Conservation (phyloP, 92 coral and sea anemone genomes). For the Epizoanthus stellaris region DNA sequence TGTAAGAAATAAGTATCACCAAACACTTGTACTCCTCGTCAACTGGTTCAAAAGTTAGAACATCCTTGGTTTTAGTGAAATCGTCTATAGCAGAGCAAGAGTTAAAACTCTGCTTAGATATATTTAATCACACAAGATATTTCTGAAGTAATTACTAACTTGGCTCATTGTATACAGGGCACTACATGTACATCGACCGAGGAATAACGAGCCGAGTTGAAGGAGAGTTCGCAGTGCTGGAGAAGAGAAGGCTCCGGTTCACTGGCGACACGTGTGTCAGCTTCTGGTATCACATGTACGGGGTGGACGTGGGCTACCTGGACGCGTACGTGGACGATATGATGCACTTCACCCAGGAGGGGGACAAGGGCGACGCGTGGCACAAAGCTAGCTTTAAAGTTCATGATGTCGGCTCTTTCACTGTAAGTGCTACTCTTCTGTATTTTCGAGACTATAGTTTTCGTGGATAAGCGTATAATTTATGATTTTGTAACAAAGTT, state of each 20-base stretch:
- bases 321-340: slow-evolving; percentile 23
- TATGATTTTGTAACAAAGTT: too few relatives aligned
- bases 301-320: slow-evolving; percentile 25
- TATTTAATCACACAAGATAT: too few relatives aligned
- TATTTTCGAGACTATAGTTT: too few relatives aligned
- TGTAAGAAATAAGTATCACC: too few relatives aligned
- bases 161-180: background rate
- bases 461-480: too few relatives aligned
- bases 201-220: background rate
- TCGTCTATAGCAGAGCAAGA: too few relatives aligned
- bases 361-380: slow-evolving; percentile 28
- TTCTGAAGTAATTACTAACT: background rate
- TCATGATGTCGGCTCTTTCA: background rate
- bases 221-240: slow-evolving; percentile 27
- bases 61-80: too few relatives aligned
- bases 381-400: slow-evolving; percentile 27
- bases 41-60: too few relatives aligned
- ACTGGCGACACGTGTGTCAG: slow-evolving; percentile 22
- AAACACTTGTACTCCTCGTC: too few relatives aligned
- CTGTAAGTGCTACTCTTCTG: background rate
- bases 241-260: background rate
- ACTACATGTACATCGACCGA: slow-evolving; percentile 28
- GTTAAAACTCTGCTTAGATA: too few relatives aligned
- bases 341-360: background rate
- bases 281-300: slow-evolving; percentile 44